These are phyloP conservation scores for Apis florea DNA, from an alignment of 1,140 invertebrate species.

Conservation along the genomic window DNA sequence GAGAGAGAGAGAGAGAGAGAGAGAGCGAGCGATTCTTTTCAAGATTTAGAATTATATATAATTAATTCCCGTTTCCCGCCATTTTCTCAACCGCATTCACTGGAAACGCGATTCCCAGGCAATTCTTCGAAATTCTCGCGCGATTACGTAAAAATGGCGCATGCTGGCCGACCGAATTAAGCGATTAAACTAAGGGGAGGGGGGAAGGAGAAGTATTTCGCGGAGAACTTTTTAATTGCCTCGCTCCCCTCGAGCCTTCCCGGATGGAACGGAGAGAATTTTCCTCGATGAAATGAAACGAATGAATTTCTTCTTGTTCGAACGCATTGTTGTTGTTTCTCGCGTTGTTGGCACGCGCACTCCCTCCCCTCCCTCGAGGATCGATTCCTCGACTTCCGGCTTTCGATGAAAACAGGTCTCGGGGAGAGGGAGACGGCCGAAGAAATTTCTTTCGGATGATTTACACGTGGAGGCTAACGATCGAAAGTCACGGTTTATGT, in stretches of 20 bases:
- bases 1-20: not conserved
- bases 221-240: not conserved
- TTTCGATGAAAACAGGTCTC: conserved; percentile 62
- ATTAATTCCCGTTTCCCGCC: no score
- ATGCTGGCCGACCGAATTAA: not conserved
- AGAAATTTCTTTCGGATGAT: conserved; percentile 61
- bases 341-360: conserved; percentile 19
- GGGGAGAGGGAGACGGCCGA: not conserved
- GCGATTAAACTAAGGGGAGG: not conserved
- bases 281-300: not conserved
- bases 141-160: not conserved
- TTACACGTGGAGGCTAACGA: conserved; percentile 47
- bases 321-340: conserved; percentile 8
- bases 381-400: conserved; percentile 55
- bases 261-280: not conserved
- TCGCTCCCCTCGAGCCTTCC: not conserved
- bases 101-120: not conserved
- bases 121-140: no score
- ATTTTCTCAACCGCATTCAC: fast-evolving
- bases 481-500: conserved; percentile 47
- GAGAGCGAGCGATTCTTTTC: not conserved
- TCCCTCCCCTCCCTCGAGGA: not conserved
- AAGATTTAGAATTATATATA: not conserved
- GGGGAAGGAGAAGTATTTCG: not conserved
- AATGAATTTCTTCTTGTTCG: not conserved